Conservation (phyloP, 2,888 invertebrate genomes). For the Galerucella calmariensis region DNA sequence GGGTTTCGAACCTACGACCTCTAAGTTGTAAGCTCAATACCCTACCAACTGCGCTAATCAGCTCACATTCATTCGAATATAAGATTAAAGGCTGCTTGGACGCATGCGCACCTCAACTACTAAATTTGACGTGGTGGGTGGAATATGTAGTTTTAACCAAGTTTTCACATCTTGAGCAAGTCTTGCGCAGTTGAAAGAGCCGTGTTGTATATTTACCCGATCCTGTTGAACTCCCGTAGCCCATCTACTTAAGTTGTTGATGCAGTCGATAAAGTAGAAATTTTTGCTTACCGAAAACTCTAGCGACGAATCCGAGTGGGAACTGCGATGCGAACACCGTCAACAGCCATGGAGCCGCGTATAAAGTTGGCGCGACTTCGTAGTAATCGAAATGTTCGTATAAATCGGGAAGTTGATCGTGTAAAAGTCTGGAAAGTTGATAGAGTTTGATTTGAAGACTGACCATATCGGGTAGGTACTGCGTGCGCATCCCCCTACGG, state of each 20-base stretch:
- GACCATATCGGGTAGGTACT: constrained; percentile 95
- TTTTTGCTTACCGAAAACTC: constrained; percentile 84
- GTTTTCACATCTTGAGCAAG: no score
- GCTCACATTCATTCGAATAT: no score
- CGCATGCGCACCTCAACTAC: no score
- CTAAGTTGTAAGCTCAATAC: no score
- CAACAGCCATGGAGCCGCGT: constrained; percentile 97
- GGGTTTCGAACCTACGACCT: no score
- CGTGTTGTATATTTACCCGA: no score
- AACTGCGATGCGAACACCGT: constrained; percentile 97
- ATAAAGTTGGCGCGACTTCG: constrained; percentile 93
- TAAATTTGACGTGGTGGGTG: no score
- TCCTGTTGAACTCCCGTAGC: no score
- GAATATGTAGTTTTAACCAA: no score
- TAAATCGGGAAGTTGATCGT: constrained; percentile 86
- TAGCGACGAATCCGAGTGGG: constrained; percentile 92
- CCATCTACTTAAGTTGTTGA: background rate
- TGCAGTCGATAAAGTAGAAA: background rate
- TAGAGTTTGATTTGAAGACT: constrained; percentile 90
- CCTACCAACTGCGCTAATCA: no score
- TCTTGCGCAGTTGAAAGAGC: no score
- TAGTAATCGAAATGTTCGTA: constrained; percentile 87
- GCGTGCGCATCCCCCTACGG: constrained; percentile 84
- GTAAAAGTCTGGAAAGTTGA: constrained; percentile 90
- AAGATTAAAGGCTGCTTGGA: no score